Conservation (phyloP, 2,113 vertebrate genomes). For the Atherinomorus stipes region DNA sequence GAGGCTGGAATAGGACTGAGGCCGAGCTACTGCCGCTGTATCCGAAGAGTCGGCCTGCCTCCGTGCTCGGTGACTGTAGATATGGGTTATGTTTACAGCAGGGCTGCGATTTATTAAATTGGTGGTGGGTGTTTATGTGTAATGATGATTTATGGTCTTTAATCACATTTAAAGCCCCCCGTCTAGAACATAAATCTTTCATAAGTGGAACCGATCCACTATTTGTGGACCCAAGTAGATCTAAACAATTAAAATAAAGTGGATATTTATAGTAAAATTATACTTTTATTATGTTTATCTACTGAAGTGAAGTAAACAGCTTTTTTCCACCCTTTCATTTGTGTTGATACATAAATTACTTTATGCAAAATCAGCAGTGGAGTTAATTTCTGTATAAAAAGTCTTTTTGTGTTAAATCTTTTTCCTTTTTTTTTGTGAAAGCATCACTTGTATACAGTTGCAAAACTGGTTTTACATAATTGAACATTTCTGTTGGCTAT, state of each 20-base stretch:
- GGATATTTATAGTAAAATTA: not conserved
- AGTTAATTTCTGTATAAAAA: not conserved
- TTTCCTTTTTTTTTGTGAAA: not conserved
- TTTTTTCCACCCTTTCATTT: not conserved
- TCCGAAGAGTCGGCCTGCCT: conserved; percentile 14
- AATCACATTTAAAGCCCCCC: conserved; percentile 19
- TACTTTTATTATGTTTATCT: too few relatives aligned
- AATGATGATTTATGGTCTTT: conserved; percentile 26
- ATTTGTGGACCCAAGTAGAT: not conserved
- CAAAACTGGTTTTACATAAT: too few relatives aligned
- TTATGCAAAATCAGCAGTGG: not conserved
- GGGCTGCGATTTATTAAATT: conserved; percentile 5
- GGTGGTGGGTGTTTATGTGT: not conserved
- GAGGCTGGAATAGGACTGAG: conserved; percentile 14
- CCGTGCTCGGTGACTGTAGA: not conserved
- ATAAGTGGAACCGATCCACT: not conserved
- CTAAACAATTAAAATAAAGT: conserved; percentile 1
- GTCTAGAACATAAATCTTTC: conserved; percentile 32
- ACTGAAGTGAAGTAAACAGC: not conserved
- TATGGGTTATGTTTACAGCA: not conserved
- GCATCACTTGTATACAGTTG: too few relatives aligned
- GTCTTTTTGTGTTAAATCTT: not conserved
- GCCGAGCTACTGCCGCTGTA: conserved; percentile 1
- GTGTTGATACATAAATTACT: not conserved
- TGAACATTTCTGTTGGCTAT: too few relatives aligned